phyloP scores from a whole-genome alignment of 1,140 invertebrate species.

The Hyles euphorbiae region DNA sequence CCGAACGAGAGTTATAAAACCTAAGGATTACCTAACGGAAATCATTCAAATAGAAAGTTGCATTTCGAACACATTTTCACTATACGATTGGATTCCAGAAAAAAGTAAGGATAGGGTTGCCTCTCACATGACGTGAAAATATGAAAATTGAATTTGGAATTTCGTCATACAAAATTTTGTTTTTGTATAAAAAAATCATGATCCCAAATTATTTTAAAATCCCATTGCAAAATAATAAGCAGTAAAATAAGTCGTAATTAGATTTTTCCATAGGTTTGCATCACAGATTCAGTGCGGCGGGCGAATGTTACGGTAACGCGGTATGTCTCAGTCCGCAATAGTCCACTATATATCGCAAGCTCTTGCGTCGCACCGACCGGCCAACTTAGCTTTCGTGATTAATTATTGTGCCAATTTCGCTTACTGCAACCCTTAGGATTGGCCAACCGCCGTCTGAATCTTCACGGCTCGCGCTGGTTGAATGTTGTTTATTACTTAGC shows the following conservation, averaged over 20 bases:
- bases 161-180: too few species aligned
- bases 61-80: not conserved
- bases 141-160: too few species aligned
- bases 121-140: too few species aligned
- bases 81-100: not conserved
- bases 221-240: not conserved
- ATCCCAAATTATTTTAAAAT: too few species aligned
- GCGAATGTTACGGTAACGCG: constrained; percentile 53
- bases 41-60: too few species aligned
- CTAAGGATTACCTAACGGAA: constrained; percentile 43
- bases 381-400: constrained; percentile 47
- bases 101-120: too few species aligned
- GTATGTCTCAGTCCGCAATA: constrained; percentile 45
- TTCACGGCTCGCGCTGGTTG: too few species aligned
- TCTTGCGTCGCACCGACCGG: constrained; percentile 48
- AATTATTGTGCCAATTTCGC: constrained; percentile 49
- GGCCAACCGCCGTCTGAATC: not conserved
- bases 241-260: constrained; percentile 26
- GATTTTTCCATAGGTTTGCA: constrained; percentile 52
- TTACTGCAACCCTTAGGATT: constrained; percentile 25
- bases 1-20: constrained; percentile 51
- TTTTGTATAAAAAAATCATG: too few species aligned
- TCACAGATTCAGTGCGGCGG: constrained; percentile 50
- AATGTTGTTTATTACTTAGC: too few species aligned
- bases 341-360: constrained; percentile 58